Evolutionary conservation across 2,888 invertebrate genomes (phyloP).

Genomic region (Dilophus febrilis): DNA sequence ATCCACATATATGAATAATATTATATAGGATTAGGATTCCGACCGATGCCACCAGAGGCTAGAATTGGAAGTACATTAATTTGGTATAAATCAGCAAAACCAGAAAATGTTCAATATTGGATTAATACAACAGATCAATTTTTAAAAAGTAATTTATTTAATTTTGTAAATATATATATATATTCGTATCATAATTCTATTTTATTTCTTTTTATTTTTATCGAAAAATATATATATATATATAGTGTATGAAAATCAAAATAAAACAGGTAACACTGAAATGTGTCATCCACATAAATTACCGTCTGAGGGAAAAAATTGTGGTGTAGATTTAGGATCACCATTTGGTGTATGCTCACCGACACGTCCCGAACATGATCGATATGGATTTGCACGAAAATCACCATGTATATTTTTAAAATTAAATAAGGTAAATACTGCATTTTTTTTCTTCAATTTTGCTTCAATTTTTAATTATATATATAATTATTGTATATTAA

Average conservation of each 20-base stretch:
- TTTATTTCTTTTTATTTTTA: too few species aligned
- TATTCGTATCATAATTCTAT: too few species aligned
- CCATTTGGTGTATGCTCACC: constrained; percentile 51
- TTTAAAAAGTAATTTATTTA: constrained; percentile 45
- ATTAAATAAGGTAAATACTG: constrained; percentile 66
- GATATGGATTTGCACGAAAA: constrained; percentile 73
- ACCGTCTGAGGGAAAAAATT: constrained; percentile 53
- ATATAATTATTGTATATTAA: too few species aligned
- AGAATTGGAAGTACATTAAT: constrained; percentile 93
- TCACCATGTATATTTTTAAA: constrained; percentile 94
- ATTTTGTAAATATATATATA: not conserved
- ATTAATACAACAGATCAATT: constrained; percentile 56
- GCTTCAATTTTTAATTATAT: constrained; percentile 1
- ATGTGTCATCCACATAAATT: constrained; percentile 45
- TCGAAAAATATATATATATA: not conserved
- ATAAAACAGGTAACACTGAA: constrained; percentile 41
- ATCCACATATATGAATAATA: too few species aligned
- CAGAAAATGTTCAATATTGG: constrained; percentile 68
- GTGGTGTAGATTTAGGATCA: constrained; percentile 38
- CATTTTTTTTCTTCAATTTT: not conserved
- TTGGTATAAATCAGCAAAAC: constrained; percentile 71
- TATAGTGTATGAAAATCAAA: constrained; percentile 19
- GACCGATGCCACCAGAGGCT: constrained; percentile 84
- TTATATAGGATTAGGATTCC: constrained; percentile 74
- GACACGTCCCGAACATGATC: constrained; percentile 38